Evolutionary conservation across 2,797 vertebrate genomes (phyloP), one percentile per base, ranked within the genome.

Genomic region (Rhabdomys pumilio): DNA sequence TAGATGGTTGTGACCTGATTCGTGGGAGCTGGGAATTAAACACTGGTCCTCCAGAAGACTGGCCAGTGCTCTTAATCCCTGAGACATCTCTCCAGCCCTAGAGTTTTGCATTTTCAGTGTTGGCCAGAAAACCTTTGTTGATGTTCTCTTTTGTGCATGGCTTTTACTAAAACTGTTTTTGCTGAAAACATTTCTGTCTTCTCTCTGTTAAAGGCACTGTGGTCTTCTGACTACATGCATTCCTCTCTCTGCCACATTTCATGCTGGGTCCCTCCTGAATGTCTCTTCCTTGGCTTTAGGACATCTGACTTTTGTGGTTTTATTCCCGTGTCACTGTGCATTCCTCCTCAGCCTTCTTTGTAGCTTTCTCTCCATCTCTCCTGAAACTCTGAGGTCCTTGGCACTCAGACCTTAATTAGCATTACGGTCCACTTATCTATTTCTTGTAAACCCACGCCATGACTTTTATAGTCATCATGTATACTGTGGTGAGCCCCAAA

Each of bases 81-180:
- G 41, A 47, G 24, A 14, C 73, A 76, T 76, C 73, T 29, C 41
- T 76, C 73, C 22, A 44, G 73, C 72, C 73, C 22, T 75, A 75
- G 73, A 75, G 41, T 79, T 82, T 94, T 59, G 22, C 55, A 1
- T 85, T 95, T 89, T 95, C 81, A 75, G 26, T 87, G 57, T 77
- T 24, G 63, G 15, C 41, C 38, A 63, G 57, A 3, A 96, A 76
- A 61, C 34, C 38, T 93, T 38, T 91, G 57, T 65, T 82, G 38
- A n/a, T 65, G 77, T 53, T 82, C 77, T 87, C 0, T 92, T 73
- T 84, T 67, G 41, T 34, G 13, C 44, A 38, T 7, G 9, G 44
- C 69, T 17, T 92, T 83, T 29, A 72, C 50, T 88, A 26, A 79
- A 80, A 20, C 47, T 12, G 4, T 83, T 90, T 61, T 53, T 90